Base-by-base conservation (phyloP, 2,888 invertebrate species). In the Cistogaster globosa region DNA sequence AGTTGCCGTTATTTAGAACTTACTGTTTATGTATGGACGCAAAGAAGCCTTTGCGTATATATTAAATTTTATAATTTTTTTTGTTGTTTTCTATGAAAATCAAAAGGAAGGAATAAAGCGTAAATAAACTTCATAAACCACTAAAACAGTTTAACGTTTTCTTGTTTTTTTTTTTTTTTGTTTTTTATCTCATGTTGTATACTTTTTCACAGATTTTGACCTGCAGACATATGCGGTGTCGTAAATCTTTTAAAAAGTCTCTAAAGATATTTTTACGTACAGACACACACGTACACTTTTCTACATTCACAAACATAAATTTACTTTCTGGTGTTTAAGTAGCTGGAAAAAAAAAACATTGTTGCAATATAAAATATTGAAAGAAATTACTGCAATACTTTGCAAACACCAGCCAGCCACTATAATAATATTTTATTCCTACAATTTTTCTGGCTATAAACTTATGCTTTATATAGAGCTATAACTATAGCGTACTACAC, bases 181-280 rank as follows among this genome's bases (percentile, higher is more conserved):
- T 83, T 83, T 84, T 26, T 7, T 22, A 48, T 51, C 14, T 42
- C 55, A 74, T 65, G 36, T 55, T 78, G 62, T 78, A 74, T 74
- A 48, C 22, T 48, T 78, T 60, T 76, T 84, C 32, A 84, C 82
- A 67, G 82, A 75, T 88, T 88, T 88, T 89, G 91, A 91, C 91
- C 91, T 88, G 89, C 89, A 89, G 91, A 90, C 91, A 90, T 90
- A 91, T 89, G 89, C 90, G 89, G 89, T 88, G 89, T 90, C 90
- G 91, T 90, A 91, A 91, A 91, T 91, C 91, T 91, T 90, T 89
- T 89, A 89, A 89, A 89, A 90, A 89, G 87, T 90, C 89, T 87
- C 90, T 89, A 75, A 89, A 91, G 89, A 90, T 90, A 87, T 79
- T 42, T 62, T 69, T 57, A 72, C 36, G 48, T 18, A 57, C 38